Evolutionary conservation across 2,888 invertebrate genomes (phyloP).

Genomic region (Diplazon laetatorius): DNA sequence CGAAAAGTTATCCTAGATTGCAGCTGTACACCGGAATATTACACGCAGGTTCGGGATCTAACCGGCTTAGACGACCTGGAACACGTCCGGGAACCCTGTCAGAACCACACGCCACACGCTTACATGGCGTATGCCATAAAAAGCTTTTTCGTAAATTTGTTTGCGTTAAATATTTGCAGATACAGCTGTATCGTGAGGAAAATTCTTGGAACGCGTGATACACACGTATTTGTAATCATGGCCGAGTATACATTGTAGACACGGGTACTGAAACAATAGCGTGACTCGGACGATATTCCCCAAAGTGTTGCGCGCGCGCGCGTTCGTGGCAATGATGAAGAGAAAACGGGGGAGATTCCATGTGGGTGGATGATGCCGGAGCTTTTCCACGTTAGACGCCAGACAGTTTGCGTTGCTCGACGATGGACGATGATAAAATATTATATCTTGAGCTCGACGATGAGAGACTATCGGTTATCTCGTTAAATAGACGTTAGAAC

Average conservation of each 20-base stretch:
- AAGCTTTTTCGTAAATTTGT: neutral
- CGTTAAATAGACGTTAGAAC: neutral
- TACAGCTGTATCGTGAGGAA: neutral
- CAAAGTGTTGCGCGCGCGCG: conserved; percentile 34
- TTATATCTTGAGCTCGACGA: conserved; percentile 3
- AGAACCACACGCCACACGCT: no score
- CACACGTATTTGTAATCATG: conserved; percentile 52
- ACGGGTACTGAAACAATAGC: conserved; percentile 34
- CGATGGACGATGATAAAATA: neutral
- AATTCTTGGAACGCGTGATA: neutral
- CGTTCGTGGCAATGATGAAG: conserved; percentile 6
- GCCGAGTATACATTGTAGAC: conserved; percentile 43
- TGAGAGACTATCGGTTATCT: neutral
- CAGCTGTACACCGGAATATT: no score
- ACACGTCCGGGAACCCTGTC: no score
- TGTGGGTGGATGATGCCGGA: conserved; percentile 21
- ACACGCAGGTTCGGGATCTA: no score
- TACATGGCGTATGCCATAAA: no score
- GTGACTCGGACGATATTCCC: conserved; percentile 54
- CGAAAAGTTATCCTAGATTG: no score
- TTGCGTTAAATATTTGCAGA: neutral
- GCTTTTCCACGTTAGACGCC: neutral
- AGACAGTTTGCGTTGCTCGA: neutral
- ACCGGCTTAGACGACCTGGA: no score
- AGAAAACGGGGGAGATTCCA: neutral